These are phyloP conservation scores for Aromia moschata DNA, from an alignment of 2,888 invertebrate genomes.

Conservation along the genomic window DNA sequence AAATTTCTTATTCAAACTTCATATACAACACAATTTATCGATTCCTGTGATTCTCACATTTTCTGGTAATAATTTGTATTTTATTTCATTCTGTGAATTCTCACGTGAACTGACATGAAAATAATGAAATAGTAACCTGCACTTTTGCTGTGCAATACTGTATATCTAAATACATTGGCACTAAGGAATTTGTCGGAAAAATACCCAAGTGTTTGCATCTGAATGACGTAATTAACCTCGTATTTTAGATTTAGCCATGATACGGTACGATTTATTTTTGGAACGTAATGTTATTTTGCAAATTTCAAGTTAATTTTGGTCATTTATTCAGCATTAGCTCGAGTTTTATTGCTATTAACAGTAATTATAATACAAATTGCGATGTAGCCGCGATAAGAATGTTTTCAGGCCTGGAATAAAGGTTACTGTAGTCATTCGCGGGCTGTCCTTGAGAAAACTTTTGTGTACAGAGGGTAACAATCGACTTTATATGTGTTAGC, in stretches of 20 bases:
- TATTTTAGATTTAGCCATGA: constrained; percentile 2
- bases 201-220: constrained; percentile 8
- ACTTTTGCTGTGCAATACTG: not conserved
- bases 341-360: not conserved
- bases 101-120: no score
- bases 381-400: not conserved
- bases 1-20: no score
- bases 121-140: no score
- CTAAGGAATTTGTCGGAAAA: constrained; percentile 2
- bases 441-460: not conserved
- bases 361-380: not conserved
- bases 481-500: no score
- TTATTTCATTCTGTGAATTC: no score
- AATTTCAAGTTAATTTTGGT: constrained; percentile 3
- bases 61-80: no score
- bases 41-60: no score
- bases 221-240: constrained; percentile 17
- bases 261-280: constrained; percentile 3
- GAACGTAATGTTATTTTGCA: constrained; percentile 4
- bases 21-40: no score
- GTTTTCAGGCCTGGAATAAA: not conserved
- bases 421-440: not conserved
- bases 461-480: no score
- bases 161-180: no score
- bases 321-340: not conserved